Evolutionary conservation across 2,888 invertebrate genomes (phyloP).

Genomic region (Gisinianus flammeolus): DNA sequence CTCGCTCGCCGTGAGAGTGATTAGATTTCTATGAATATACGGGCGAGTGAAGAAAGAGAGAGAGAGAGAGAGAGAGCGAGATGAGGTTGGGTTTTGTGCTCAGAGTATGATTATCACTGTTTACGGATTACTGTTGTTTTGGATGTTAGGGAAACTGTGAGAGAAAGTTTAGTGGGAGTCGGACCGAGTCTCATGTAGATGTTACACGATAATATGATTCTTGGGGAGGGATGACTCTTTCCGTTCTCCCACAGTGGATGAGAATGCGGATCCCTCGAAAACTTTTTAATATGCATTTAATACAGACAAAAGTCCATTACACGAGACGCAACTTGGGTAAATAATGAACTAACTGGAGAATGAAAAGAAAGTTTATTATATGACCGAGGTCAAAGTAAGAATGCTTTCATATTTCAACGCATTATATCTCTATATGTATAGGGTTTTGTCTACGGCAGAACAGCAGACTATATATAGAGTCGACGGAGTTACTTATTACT

Average conservation of each 20-base stretch:
- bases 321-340: not conserved
- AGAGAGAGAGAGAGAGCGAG: not conserved
- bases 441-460: no score
- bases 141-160: not conserved
- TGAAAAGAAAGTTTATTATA: not conserved
- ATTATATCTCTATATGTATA: no score
- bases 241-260: not conserved
- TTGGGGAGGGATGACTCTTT: not conserved
- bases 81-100: not conserved
- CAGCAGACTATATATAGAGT: no score
- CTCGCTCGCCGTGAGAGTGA: not conserved
- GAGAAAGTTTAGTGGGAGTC: not conserved
- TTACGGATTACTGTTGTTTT: not conserved
- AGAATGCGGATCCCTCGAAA: not conserved
- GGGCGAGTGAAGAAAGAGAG: not conserved
- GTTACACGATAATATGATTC: not conserved
- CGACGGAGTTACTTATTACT: no score
- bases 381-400: not conserved
- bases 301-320: slow-evolving; percentile 13
- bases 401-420: not conserved
- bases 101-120: not conserved
- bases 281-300: slow-evolving; percentile 18
- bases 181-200: not conserved
- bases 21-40: not conserved
- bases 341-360: not conserved